Evolutionary conservation across 1,140 invertebrate species (phyloP).

Genomic region (Tetramorium alpestre): DNA sequence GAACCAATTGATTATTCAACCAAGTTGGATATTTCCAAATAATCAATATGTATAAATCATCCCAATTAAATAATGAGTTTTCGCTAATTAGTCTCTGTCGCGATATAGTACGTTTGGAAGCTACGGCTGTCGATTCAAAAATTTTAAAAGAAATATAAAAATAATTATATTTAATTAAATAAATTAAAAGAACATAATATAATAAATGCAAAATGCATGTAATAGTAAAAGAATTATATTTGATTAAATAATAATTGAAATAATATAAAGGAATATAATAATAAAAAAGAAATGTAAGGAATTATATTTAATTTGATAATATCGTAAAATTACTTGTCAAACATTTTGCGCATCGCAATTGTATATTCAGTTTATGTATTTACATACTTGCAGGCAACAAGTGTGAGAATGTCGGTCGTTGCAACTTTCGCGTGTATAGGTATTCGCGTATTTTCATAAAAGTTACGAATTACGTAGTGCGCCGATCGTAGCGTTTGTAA

Average conservation of each 20-base stretch:
- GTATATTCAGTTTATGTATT: not conserved
- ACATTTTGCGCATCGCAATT: not conserved
- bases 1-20: slow-evolving; percentile 20
- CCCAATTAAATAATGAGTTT: not conserved
- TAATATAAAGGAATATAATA: not conserved
- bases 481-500: not conserved
- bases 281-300: not conserved
- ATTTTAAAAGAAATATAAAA: not conserved
- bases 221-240: not conserved
- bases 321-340: not conserved
- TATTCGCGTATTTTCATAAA: not conserved
- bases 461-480: not conserved
- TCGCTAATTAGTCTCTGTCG: not conserved
- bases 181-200: not conserved
- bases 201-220: too few relatives aligned
- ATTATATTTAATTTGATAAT: not conserved
- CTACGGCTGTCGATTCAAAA: not conserved
- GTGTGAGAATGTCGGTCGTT: not conserved
- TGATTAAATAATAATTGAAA: not conserved
- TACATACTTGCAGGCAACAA: not conserved
- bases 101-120: not conserved
- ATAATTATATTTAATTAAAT: not conserved
- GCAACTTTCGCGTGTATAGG: not conserved
- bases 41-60: slow-evolving; percentile 1
- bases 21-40: slow-evolving; percentile 30